Conservation (phyloP, 2,797 vertebrate species). For the Parambassis ranga region DNA sequence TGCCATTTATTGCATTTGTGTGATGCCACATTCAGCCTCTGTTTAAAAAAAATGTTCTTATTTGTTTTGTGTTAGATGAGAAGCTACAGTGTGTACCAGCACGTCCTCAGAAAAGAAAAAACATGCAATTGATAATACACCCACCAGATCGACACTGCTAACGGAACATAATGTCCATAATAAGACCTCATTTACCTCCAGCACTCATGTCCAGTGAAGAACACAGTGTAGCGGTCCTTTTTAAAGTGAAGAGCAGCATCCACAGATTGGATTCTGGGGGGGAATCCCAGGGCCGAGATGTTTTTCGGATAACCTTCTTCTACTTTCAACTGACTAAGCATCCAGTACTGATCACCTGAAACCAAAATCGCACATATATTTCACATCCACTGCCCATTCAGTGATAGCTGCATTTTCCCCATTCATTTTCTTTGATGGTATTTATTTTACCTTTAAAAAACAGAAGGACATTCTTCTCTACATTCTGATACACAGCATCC, state of each 20-base stretch:
- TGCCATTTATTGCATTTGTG: too few species aligned
- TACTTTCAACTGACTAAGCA: conserved; percentile 39
- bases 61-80: too few species aligned
- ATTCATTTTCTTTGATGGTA: not conserved
- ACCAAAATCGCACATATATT: not conserved
- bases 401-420: not conserved
- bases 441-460: conserved; percentile 72
- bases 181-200: conserved; percentile 62
- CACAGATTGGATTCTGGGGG: conserved; percentile 54
- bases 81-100: too few species aligned
- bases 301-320: conserved; percentile 62
- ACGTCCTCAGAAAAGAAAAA: too few species aligned
- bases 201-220: conserved; percentile 66
- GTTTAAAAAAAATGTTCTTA: too few species aligned
- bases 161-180: too few species aligned
- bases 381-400: not conserved
- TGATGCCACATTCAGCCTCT: too few species aligned
- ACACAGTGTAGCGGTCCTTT: conserved; percentile 40
- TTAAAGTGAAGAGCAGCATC: conserved; percentile 71
- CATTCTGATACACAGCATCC: conserved; percentile 69
- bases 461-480: conserved; percentile 26
- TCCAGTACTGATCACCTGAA: conserved; percentile 69
- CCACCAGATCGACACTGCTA: too few species aligned
- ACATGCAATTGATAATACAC: too few species aligned
- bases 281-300: conserved; percentile 68